Evolutionary conservation across 2,888 invertebrate species (phyloP).

Genomic region (Trichopria drosophilae): DNA sequence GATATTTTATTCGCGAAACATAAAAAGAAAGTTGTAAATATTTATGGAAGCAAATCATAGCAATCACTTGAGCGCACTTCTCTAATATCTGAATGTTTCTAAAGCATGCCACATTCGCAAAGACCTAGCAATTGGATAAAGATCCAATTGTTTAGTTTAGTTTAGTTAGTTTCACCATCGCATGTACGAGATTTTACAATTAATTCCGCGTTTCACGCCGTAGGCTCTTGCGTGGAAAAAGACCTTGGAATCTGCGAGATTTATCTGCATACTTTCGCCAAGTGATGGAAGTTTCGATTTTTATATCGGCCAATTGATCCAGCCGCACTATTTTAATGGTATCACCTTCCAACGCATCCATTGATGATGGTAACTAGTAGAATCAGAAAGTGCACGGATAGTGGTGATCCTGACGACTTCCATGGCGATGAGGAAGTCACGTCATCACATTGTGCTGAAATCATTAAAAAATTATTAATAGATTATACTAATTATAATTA

Average conservation of each 20-base stretch:
- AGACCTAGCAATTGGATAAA: too few species aligned
- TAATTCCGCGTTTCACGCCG: slow-evolving; percentile 20
- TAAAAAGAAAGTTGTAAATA: too few species aligned
- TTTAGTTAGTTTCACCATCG: slow-evolving; percentile 16
- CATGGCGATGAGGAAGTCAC: slow-evolving; percentile 49
- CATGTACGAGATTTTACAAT: slow-evolving; percentile 17
- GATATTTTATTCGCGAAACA: too few species aligned
- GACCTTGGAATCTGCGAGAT: too few species aligned
- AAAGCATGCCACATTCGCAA: slow-evolving; percentile 31
- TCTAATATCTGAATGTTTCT: too few species aligned
- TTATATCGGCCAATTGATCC: slow-evolving; percentile 34
- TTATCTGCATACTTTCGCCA: slow-evolving; percentile 30
- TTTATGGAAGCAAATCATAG: too few species aligned
- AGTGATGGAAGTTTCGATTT: slow-evolving; percentile 42
- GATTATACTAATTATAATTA: too few species aligned
- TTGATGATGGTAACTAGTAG: slow-evolving; percentile 40
- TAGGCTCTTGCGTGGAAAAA: slow-evolving; percentile 17
- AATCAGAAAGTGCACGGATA: slow-evolving; percentile 37
- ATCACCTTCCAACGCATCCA: slow-evolving; percentile 52
- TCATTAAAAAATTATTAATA: too few species aligned
- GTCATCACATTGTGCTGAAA: slow-evolving; percentile 52
- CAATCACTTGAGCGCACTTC: too few species aligned
- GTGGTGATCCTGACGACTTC: slow-evolving; percentile 43
- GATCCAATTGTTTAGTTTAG: slow-evolving; percentile 14
- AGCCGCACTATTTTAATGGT: slow-evolving; percentile 38